Evolutionary conservation across 2,113 vertebrate species (phyloP).

Genomic region (Athene noctua): DNA sequence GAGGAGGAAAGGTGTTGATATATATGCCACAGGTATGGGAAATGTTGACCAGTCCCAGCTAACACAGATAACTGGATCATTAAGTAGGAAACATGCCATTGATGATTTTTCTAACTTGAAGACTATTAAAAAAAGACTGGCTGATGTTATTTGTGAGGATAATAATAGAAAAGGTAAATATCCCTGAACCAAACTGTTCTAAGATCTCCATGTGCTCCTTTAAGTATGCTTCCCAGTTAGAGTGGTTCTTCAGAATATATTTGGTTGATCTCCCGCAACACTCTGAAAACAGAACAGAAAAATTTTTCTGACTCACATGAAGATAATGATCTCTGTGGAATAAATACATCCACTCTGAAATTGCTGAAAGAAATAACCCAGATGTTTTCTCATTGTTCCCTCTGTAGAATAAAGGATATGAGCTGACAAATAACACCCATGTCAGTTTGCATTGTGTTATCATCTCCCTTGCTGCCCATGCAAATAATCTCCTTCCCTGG

Average conservation of each 20-base stretch:
- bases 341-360: neutral
- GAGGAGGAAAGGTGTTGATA: conserved; percentile 32
- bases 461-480: neutral
- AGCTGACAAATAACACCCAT: neutral
- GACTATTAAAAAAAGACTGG: conserved; percentile 62
- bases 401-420: neutral
- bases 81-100: conserved; percentile 34
- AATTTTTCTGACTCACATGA: neutral
- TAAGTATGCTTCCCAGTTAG: neutral
- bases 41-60: conserved; percentile 50
- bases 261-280: neutral
- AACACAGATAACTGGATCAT: conserved; percentile 54
- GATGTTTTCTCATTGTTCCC: neutral
- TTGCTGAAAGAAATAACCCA: neutral
- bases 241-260: neutral
- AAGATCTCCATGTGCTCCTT: neutral
- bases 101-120: conserved; percentile 46
- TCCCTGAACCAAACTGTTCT: neutral
- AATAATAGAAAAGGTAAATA: conserved; percentile 56
- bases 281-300: neutral
- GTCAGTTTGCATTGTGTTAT: neutral
- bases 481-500: neutral
- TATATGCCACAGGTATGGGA: conserved; percentile 65
- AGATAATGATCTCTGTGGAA: neutral
- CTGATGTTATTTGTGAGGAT: conserved; percentile 45